These are phyloP conservation scores for Myoxocephalus aenaeus DNA, from an alignment of 2,797 vertebrate species.

Conservation along the genomic window DNA sequence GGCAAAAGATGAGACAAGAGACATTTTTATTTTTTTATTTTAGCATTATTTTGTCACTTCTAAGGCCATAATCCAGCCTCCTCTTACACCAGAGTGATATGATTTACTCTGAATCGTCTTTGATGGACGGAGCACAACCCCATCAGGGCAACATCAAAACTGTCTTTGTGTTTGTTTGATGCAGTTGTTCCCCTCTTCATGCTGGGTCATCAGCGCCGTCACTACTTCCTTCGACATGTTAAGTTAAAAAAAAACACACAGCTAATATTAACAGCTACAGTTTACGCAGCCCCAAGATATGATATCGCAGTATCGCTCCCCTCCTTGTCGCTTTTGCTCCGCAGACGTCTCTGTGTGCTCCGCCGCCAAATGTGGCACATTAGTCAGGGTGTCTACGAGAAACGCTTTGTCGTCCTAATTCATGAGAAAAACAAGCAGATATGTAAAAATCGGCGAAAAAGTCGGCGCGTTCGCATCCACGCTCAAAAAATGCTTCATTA, in stretches of 20 bases:
- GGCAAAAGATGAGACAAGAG: neutral
- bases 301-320: neutral
- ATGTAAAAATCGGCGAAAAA: neutral
- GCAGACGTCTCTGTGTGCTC: neutral
- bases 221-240: neutral
- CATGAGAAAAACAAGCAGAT: neutral
- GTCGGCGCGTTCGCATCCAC: neutral
- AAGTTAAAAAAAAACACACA: neutral
- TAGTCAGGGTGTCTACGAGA: neutral
- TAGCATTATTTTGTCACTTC: neutral
- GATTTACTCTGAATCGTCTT: no score
- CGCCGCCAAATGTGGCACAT: constrained; percentile 3
- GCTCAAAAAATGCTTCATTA: constrained; percentile 25
- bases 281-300: neutral
- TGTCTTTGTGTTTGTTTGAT: neutral
- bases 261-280: no score
- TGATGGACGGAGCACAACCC: no score
- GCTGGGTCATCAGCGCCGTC: no score
- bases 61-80: neutral
- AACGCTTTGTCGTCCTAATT: neutral
- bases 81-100: neutral
- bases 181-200: neutral
- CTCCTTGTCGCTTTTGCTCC: neutral
- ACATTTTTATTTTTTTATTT: neutral
- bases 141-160: no score